phyloP scores from a whole-genome alignment of 2,888 invertebrate genomes.

The Tineola bisselliella region DNA sequence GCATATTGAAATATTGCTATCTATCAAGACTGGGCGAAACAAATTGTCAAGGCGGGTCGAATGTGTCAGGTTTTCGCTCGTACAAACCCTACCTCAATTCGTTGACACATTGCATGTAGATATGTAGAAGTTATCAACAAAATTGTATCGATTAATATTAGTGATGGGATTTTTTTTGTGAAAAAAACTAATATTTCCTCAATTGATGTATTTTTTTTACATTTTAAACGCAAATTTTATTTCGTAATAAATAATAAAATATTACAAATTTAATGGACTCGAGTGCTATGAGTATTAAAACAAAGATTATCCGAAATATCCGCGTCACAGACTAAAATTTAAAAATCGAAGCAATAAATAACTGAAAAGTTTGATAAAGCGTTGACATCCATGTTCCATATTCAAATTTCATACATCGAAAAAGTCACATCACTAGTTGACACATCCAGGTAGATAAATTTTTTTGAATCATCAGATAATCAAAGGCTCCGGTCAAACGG shows the following conservation, averaged over 20 bases:
- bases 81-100: conserved; percentile 29
- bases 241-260: too few relatives aligned
- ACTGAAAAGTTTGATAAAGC: too few relatives aligned
- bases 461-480: conserved; percentile 1
- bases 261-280: too few relatives aligned
- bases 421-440: conserved; percentile 9
- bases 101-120: conserved; percentile 48
- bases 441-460: conserved; percentile 13
- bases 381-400: too few relatives aligned
- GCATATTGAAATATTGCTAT: not conserved
- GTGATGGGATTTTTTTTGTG: too few relatives aligned
- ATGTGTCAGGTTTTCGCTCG: not conserved
- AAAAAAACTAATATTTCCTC: too few relatives aligned
- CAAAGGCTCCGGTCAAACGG: conserved; percentile 13
- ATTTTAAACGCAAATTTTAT: too few relatives aligned
- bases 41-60: conserved; percentile 11
- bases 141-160: not conserved
- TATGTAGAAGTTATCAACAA: conserved; percentile 28
- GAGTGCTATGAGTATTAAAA: too few relatives aligned
- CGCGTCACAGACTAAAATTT: too few relatives aligned
- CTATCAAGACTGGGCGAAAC: conserved; percentile 2
- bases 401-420: not conserved
- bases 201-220: too few relatives aligned
- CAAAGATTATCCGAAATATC: too few relatives aligned
- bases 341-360: too few relatives aligned